phyloP scores from a whole-genome alignment of 1,140 invertebrate genomes.

The Cecropterus lyciades region DNA sequence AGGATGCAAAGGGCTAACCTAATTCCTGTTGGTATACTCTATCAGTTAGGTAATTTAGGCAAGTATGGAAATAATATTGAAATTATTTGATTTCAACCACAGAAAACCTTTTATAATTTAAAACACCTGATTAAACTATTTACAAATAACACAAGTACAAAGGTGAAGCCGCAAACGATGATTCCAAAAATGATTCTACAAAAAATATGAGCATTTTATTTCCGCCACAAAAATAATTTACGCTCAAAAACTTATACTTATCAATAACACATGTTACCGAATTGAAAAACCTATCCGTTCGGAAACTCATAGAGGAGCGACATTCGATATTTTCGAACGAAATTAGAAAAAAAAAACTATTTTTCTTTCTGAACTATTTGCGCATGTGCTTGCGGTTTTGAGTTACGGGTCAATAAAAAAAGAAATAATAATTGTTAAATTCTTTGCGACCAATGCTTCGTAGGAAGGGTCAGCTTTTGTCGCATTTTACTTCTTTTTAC shows the following conservation, averaged over 20 bases:
- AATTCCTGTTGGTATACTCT: too few species aligned
- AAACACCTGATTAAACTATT: too few species aligned
- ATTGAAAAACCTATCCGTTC: slow-evolving; percentile 53
- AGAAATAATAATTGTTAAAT: slow-evolving; percentile 56
- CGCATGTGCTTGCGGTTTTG: slow-evolving; percentile 74
- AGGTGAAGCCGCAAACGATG: too few species aligned
- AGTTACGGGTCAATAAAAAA: slow-evolving; percentile 61
- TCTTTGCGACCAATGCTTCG: slow-evolving; percentile 58
- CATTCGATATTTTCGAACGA: slow-evolving; percentile 78
- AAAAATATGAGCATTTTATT: neutral
- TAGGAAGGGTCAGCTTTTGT: slow-evolving; percentile 74
- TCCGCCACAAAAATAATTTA: slow-evolving; percentile 3
- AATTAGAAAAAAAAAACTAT: slow-evolving; percentile 74
- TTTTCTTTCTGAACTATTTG: slow-evolving; percentile 68
- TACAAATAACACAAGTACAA: too few species aligned
- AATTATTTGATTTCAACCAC: too few species aligned
- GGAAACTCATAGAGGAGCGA: slow-evolving; percentile 53
- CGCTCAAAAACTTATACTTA: slow-evolving; percentile 51
- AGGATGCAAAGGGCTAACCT: too few species aligned
- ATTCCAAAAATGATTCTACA: too few species aligned
- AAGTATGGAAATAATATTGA: too few species aligned
- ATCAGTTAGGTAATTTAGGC: too few species aligned
- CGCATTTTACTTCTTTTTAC: slow-evolving; percentile 51
- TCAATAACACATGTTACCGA: slow-evolving; percentile 66
- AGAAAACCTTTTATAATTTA: too few species aligned